Percentiles rank a stretch among this genome's conserved stretches.
phyloP scores from a whole-genome alignment of 2,888 invertebrate species.

The Bimastos eiseni region DNA sequence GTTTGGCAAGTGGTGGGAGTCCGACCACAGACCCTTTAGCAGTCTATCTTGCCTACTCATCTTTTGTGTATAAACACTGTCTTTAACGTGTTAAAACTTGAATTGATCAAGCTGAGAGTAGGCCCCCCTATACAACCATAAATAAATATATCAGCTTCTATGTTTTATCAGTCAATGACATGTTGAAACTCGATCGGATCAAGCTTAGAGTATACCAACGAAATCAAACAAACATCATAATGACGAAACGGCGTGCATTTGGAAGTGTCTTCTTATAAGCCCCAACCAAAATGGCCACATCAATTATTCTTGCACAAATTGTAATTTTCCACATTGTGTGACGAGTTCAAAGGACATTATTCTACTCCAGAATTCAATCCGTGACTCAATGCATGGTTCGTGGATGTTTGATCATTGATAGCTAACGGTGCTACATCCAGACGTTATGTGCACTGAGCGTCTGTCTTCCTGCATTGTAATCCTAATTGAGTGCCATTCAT shows the following conservation, averaged over 20 bases:
- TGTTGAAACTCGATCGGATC: neutral
- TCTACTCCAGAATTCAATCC: neutral
- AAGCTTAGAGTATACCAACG: neutral
- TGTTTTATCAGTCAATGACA: neutral
- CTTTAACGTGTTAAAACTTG: no score
- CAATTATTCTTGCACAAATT: neutral
- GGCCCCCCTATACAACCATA: no score
- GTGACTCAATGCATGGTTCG: neutral
- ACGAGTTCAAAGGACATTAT: neutral
- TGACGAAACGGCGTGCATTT: neutral
- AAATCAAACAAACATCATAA: neutral
- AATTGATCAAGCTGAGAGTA: no score
- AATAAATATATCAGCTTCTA: no score
- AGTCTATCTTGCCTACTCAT: neutral
- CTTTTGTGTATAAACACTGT: no score
- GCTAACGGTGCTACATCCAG: neutral
- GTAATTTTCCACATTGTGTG: neutral
- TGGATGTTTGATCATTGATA: neutral
- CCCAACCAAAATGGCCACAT: neutral
- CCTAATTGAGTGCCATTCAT: neutral
- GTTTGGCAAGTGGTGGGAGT: neutral
- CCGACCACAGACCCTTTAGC: neutral
- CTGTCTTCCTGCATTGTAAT: neutral
- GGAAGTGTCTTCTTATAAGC: neutral
- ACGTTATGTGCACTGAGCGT: neutral